phyloP scores from a whole-genome alignment of 2,888 invertebrate genomes.

The Teleiodes luculella region DNA sequence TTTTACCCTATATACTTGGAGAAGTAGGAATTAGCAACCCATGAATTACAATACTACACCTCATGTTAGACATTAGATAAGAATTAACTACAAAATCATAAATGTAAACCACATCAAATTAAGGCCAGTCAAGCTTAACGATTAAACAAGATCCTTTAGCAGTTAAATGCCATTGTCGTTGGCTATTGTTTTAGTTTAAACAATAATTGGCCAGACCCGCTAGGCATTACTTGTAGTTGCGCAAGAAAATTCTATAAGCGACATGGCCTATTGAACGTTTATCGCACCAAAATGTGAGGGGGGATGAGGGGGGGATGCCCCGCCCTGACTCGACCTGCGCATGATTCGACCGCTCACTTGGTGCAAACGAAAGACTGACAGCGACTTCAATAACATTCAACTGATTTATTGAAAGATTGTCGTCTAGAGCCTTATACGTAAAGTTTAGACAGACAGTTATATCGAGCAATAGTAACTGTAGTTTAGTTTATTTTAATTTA shows the following conservation, averaged over 20 bases:
- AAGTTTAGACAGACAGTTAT: no score
- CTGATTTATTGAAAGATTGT: background rate
- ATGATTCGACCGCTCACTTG: constrained; percentile 29
- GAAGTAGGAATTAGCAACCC: no score
- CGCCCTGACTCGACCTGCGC: constrained; percentile 48
- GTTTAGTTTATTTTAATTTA: no score
- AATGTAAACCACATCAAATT: background rate
- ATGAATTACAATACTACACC: no score
- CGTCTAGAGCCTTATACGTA: no score
- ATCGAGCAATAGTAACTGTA: no score
- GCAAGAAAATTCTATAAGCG: constrained; percentile 44
- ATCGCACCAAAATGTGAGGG: constrained; percentile 39
- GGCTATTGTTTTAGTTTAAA: constrained; percentile 8
- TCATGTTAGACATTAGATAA: no score
- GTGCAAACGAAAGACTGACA: constrained; percentile 22
- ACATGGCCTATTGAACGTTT: constrained; percentile 53
- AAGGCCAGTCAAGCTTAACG: background rate
- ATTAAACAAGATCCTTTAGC: background rate
- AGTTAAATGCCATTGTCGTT: constrained; percentile 5
- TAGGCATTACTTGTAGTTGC: constrained; percentile 32
- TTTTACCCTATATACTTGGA: no score
- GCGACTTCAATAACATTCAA: background rate
- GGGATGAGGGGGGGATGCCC: constrained; percentile 37
- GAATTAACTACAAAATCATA: background rate
- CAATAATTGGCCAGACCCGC: constrained; percentile 12